A percentile compares a stretch with the other conserved stretches of the same genome.
phyloP scores from a whole-genome alignment of 1,140 invertebrate genomes.

The Panagrolaimus sp. region DNA sequence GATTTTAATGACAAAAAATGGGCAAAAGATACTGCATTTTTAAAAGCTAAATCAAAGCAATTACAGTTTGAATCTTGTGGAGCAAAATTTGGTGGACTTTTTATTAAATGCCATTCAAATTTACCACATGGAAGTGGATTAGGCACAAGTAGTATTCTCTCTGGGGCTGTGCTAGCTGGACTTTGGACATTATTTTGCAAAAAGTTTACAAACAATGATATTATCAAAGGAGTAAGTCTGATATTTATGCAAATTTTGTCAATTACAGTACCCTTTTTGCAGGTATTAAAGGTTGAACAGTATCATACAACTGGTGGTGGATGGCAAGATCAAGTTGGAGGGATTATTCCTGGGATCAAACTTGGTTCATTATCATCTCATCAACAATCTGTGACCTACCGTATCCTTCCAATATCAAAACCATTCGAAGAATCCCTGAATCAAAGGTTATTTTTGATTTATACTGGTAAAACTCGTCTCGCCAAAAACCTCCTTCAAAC shows the following conservation, averaged over 20 bases:
- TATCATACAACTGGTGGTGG: constrained; percentile 50
- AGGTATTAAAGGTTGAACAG: constrained; percentile 45
- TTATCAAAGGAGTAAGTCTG: constrained; percentile 21
- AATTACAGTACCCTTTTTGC: constrained; percentile 3
- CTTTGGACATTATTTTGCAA: constrained; percentile 31
- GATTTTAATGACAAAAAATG: neutral
- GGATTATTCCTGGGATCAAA: constrained; percentile 35
- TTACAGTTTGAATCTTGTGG: constrained; percentile 15
- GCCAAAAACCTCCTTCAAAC: constrained; percentile 44
- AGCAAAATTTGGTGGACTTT: constrained; percentile 1
- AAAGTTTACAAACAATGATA: constrained; percentile 19
- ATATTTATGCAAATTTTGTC: neutral
- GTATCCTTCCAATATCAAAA: constrained; percentile 2
- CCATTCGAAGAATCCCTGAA: constrained; percentile 30
- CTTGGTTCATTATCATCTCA: constrained; percentile 2
- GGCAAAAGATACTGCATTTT: too few relatives aligned
- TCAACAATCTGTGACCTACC: neutral
- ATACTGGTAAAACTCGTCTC: constrained; percentile 48
- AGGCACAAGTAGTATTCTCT: constrained; percentile 45
- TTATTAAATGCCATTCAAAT: constrained; percentile 25
- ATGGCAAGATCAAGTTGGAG: constrained; percentile 52
- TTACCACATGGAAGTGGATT: constrained; percentile 46
- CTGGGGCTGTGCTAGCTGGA: constrained; percentile 31
- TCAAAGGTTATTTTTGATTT: constrained; percentile 35
- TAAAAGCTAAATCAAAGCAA: neutral